Base-by-base conservation (phyloP, 2,797 vertebrate genomes). In the Cottoperca gobio region DNA sequence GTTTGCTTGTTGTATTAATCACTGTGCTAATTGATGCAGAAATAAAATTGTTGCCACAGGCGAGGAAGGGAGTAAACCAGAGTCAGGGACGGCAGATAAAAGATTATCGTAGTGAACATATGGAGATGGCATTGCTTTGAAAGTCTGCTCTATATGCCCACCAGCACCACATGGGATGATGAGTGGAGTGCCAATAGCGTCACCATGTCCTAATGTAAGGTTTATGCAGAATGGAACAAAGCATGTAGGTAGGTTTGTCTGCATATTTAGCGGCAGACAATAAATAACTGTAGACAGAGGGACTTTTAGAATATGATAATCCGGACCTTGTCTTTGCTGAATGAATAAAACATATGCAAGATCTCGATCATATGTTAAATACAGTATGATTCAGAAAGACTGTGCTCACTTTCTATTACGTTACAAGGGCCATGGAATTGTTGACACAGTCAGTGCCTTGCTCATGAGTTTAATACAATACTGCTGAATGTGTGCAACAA, bases 1-100 rank as follows among this genome's bases (percentile, higher is more conserved):
- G 97, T 97, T 97, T 96, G 96, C 97, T 96, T 97, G 97, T 98
- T 97, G 97, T 97, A 97, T 99, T 99, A 99, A 99, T 99, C 97
- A 99, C 96, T 93, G 96, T 94, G 95, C 96, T 99, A 99, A 99
- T 99, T 99, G 97, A 99, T 98, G 97, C 96, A 95, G 96, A 96
- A 97, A 97, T 96, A 96, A 96, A 97, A 97, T 96, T 91, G 94
- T 96, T 97, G 98, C 97, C 98, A 97, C 94, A 84, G 97, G 97
- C 96, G 92, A 97, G 93, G 94, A 95, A 94, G 91, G 94, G 62
- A 95, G 95, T 93, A 95, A 96, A 95, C 94, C 93, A 92, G 94
- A 91, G 95, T 93, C 86, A 90, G 95, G 96, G 94, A 96, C 93
- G 94, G 93, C 74, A 94, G 96, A 96, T 96, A 95, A 96, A 97